These are phyloP conservation scores for Cichlasoma orientale DNA, from an alignment of 2,797 vertebrate genomes.

Conservation along the genomic window DNA sequence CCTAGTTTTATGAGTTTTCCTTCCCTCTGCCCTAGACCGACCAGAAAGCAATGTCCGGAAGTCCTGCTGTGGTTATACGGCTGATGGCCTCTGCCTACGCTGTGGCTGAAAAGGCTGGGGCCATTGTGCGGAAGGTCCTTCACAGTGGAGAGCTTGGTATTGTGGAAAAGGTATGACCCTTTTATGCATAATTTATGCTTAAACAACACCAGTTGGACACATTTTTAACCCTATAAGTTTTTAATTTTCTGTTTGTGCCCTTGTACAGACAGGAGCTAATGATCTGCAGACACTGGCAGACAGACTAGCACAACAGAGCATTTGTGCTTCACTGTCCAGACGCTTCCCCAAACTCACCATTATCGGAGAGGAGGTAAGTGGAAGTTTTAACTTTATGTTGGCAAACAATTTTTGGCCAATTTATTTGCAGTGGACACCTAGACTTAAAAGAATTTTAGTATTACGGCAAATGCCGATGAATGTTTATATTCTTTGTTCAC, in stretches of 20 bases:
- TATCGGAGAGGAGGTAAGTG: slow-evolving; percentile 93
- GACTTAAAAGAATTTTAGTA: not conserved
- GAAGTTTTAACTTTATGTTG: not conserved
- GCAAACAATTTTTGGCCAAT: not conserved
- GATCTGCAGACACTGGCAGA: slow-evolving; percentile 97
- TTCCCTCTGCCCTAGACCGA: not conserved
- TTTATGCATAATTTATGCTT: not conserved
- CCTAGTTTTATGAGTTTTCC: not conserved
- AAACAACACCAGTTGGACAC: not conserved
- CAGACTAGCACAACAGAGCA: slow-evolving; percentile 92
- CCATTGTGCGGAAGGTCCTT: slow-evolving; percentile 88
- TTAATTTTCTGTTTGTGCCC: not conserved
- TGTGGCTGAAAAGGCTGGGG: slow-evolving; percentile 89
- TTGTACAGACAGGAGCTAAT: slow-evolving; percentile 85
- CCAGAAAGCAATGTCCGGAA: slow-evolving; percentile 82
- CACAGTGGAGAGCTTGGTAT: slow-evolving; percentile 91
- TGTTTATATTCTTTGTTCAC: not conserved
- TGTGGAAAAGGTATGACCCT: slow-evolving; percentile 88
- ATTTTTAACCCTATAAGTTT: not conserved
- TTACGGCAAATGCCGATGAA: not conserved
- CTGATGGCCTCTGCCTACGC: slow-evolving; percentile 88
- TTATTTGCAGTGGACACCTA: not conserved
- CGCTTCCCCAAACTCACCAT: slow-evolving; percentile 92
- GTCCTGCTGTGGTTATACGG: slow-evolving; percentile 85
- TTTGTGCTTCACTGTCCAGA: slow-evolving; percentile 89